phyloP scores from a whole-genome alignment of 2,888 invertebrate genomes.

The Noctua pronuba region DNA sequence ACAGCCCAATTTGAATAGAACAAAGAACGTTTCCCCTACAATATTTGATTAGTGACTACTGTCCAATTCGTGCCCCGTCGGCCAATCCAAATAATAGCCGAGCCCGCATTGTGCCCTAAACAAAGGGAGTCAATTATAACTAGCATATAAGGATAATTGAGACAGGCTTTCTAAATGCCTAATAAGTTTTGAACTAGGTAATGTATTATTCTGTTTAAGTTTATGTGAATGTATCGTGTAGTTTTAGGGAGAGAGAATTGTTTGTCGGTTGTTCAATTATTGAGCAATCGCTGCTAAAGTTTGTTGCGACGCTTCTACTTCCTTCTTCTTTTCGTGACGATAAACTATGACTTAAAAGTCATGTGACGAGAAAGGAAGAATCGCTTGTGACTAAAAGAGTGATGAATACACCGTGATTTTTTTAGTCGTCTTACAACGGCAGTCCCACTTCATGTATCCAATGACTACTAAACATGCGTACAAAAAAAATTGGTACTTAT shows the following conservation, averaged over 20 bases:
- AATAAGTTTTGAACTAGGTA: conserved; percentile 13
- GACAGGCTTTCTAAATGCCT: conserved; percentile 47
- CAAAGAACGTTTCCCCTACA: conserved; percentile 34
- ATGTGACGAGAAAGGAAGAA: no score
- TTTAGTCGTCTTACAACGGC: no score
- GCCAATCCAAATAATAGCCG: conserved; percentile 43
- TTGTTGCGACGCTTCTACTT: background rate
- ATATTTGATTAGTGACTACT: conserved; percentile 45
- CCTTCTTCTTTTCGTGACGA: no score
- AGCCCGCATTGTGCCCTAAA: conserved; percentile 39
- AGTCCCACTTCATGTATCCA: no score
- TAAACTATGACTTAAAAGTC: no score
- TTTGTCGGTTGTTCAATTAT: background rate
- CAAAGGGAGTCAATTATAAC: conserved; percentile 67
- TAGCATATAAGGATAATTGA: conserved; percentile 60
- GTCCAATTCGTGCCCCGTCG: conserved; percentile 22
- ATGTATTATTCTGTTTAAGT: conserved; percentile 7
- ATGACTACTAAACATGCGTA: no score
- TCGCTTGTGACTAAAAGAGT: no score
- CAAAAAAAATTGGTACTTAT: no score
- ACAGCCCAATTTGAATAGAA: conserved; percentile 36
- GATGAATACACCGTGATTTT: no score
- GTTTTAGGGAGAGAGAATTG: background rate
- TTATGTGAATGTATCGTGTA: conserved; percentile 2
- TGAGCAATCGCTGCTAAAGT: background rate